Evolutionary conservation across 2,888 invertebrate genomes (phyloP).

Genomic region (Stenoptilia bipunctidactyla): DNA sequence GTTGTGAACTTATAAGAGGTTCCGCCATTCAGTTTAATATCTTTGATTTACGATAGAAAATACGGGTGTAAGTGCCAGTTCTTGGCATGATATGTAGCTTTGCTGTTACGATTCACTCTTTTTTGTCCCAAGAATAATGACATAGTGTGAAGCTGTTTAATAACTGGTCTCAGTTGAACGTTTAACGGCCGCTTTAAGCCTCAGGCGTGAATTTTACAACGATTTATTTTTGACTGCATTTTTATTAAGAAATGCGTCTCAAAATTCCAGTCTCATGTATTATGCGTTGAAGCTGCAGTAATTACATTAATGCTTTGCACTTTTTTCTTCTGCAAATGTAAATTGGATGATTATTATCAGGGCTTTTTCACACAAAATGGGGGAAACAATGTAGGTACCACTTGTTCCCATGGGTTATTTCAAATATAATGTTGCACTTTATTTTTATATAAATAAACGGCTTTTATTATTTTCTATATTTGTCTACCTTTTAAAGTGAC

Average conservation of each 20-base stretch:
- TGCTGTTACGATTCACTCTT: constrained; percentile 57
- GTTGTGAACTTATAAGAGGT: constrained; percentile 68
- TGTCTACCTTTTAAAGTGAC: too few relatives aligned
- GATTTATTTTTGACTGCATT: constrained; percentile 46
- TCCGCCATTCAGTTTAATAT: constrained; percentile 69
- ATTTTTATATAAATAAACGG: too few relatives aligned
- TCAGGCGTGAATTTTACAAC: constrained; percentile 47
- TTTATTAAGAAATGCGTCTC: constrained; percentile 24
- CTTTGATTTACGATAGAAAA: constrained; percentile 70
- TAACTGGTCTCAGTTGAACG: constrained; percentile 36
- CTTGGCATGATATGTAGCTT: constrained; percentile 61
- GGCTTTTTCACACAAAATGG: neutral
- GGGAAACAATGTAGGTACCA: neutral
- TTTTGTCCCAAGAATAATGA: constrained; percentile 61
- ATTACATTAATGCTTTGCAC: constrained; percentile 1
- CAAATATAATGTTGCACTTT: too few relatives aligned
- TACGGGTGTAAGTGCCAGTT: constrained; percentile 64
- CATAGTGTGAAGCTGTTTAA: constrained; percentile 60
- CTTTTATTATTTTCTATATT: too few relatives aligned
- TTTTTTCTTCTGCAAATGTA: neutral
- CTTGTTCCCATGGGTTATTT: neutral
- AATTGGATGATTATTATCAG: neutral
- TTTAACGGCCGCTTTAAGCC: constrained; percentile 32
- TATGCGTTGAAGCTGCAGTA: constrained; percentile 5
- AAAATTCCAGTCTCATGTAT: constrained; percentile 27